phyloP scores from a whole-genome alignment of 2,797 vertebrate genomes.

The Cirrhinus molitorella region DNA sequence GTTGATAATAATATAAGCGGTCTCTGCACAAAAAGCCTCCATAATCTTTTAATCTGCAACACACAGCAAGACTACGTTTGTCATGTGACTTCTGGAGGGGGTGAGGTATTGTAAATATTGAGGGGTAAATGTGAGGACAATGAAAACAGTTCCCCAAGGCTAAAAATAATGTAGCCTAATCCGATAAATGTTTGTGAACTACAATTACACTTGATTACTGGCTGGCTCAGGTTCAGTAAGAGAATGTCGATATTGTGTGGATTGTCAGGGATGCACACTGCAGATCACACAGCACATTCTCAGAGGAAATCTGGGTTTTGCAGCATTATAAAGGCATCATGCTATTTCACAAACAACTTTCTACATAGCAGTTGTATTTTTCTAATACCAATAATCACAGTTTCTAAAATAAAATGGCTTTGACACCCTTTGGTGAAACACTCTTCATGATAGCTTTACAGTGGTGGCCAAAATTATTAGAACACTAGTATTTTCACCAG shows the following conservation, averaged over 20 bases:
- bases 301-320: background rate
- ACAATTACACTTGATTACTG: constrained; percentile 72
- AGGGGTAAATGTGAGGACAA: constrained; percentile 58
- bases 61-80: constrained; percentile 65
- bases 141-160: constrained; percentile 71
- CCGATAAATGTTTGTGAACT: constrained; percentile 75
- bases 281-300: background rate
- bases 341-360: background rate
- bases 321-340: background rate
- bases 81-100: constrained; percentile 72
- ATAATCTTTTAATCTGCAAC: constrained; percentile 83
- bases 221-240: constrained; percentile 67
- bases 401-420: too few species aligned
- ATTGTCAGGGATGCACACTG: background rate
- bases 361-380: background rate
- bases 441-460: too few species aligned
- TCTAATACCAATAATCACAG: background rate
- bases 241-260: constrained; percentile 62
- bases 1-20: constrained; percentile 66
- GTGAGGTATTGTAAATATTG: constrained; percentile 43
- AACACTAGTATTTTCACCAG: too few species aligned
- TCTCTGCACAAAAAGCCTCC: constrained; percentile 69
- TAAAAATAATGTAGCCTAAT: constrained; percentile 79
- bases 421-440: too few species aligned
- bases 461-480: too few species aligned